phyloP scores from a whole-genome alignment of 2,888 invertebrate genomes.

The Amblyteles armatorius region DNA sequence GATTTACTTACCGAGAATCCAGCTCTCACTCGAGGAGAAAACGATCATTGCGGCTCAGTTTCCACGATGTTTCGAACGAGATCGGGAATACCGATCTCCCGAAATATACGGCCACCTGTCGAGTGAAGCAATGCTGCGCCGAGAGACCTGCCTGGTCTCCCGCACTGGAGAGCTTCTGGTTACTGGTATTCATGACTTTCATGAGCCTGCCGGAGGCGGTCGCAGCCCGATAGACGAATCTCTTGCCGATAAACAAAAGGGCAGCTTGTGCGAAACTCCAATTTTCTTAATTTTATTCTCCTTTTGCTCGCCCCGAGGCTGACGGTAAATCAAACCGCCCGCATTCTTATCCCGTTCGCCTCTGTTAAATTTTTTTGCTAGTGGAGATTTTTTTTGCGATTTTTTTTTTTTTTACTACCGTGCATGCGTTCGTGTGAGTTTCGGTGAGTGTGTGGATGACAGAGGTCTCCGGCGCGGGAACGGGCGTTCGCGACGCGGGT shows the following conservation, averaged over 20 bases:
- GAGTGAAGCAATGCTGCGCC: slow-evolving; percentile 46
- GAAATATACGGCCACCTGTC: slow-evolving; percentile 73
- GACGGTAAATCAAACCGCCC: slow-evolving; percentile 60
- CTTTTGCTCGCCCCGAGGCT: slow-evolving; percentile 28
- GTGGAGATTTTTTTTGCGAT: slow-evolving; percentile 13
- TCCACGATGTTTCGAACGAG: slow-evolving; percentile 59
- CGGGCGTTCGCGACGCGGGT: slow-evolving; percentile 64
- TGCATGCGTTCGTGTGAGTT: slow-evolving; percentile 8
- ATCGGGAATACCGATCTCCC: slow-evolving; percentile 75
- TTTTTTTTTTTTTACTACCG: slow-evolving; percentile 38
- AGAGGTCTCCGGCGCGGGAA: slow-evolving; percentile 50
- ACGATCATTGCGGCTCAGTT: slow-evolving; percentile 54
- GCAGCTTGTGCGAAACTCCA: slow-evolving; percentile 40
- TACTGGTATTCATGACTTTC: slow-evolving; percentile 41
- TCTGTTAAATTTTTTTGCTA: slow-evolving; percentile 46
- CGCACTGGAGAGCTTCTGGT: slow-evolving; percentile 32
- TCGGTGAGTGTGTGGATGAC: slow-evolving; percentile 10
- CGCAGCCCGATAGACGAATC: slow-evolving; percentile 22
- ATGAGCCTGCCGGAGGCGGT: slow-evolving; percentile 10
- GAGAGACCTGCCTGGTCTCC: slow-evolving; percentile 20
- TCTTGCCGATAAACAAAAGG: slow-evolving; percentile 56
- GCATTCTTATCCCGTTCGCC: slow-evolving; percentile 43
- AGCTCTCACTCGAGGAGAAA: slow-evolving; percentile 50
- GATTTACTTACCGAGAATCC: slow-evolving; percentile 63
- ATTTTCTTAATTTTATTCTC: slow-evolving; percentile 60